Evolutionary conservation across 1,140 invertebrate species (phyloP), one percentile per base, ranked within the genome.

Genomic region (Chelonus insularis): DNA sequence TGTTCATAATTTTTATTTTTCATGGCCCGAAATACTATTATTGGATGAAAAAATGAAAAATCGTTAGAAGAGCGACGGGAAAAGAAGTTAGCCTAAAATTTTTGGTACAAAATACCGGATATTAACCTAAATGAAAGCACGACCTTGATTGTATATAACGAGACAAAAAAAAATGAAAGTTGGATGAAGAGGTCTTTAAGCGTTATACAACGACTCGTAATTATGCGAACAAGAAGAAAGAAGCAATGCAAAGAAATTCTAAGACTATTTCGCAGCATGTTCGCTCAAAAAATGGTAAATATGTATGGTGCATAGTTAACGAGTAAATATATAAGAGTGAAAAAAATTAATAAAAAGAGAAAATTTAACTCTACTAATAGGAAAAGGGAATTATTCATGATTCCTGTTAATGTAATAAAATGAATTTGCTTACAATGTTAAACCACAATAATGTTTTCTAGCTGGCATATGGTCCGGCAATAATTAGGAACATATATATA

Each of bases 121-220:
- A 36, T 52, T 25, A 52, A 52, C 14, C 21, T 4, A 52, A 51
- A 51, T 51, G 12, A 55, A 55, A 55, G 7, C 34, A 37, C 32
- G 34, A 37, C 20, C 34, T 55, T 55, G 34, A 37, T 55, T 21
- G 14, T 48, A 29, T 37, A 21, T 50, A 50, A 50, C 18, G 47
- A 50, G 47, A 11, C 21, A 50, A 50, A 50, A 50, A 50, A 50
- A 50, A 50, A 25, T 7, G 47, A 50, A 50, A 50, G 47, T 50
- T 50, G 47, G 47, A 25, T 50, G 12, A n/a, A 34, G 32, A 54
- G 50, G 51, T 54, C 21, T 60, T 52, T 51, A 54, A 54, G 21
- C 25, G 25, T 54, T 60, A 37, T 16, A 34, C 18, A 50, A 59
- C 29, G 56, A 12, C 29, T 32, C 45, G 57, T 60, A 60, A 60